Evolutionary conservation across 1,140 invertebrate species (phyloP), one percentile per base, ranked within the genome.

Genomic region (Pogonomyrmex californicus): DNA sequence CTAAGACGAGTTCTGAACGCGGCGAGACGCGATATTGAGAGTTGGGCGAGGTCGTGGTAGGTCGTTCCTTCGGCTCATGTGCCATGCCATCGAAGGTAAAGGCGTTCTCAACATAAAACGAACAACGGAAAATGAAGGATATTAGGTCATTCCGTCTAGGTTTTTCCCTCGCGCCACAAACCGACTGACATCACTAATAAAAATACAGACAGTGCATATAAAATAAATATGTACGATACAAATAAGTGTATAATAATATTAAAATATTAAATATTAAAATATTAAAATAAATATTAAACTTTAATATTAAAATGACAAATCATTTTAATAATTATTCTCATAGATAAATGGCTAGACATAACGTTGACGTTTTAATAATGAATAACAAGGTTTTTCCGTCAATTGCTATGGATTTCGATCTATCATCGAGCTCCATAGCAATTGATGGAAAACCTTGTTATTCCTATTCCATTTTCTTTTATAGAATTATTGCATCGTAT

Each of bases 31-130:
- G 87, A 88, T 86, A 91, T 66, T 60, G 76, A 85, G 86, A 91
- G 82, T 90, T 88, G 87, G 66, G 82, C 71, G 90, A 91, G 89
- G 87, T 91, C 86, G 89, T 60, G 90, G 89, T 90, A 89, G 88
- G 88, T 90, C 79, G 86, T 87, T 85, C 56, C 58, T 70, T 44
- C 60, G 78, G 56, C 71, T 71, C 88, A 54, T 85, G 49, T 49
- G 44, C n/a, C 47, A 73, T 58, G 54, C 86, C 73, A 63, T 85
- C 66, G 30, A 66, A 90, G 86, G 66, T 81, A 87, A 86, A 90
- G 81, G 70, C 73, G 63, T 58, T 83, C 85, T 78, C 87, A 71
- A 71, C 60, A 82, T 65, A 71, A 77, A 73, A 86, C 82, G 62
- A 62, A 89, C 17, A 65, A 66, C 12, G n/a, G 47, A 54, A 33